Evolutionary conservation across 23 tunicate species (phyloP).

Genomic region (Trididemnum nubilum): DNA sequence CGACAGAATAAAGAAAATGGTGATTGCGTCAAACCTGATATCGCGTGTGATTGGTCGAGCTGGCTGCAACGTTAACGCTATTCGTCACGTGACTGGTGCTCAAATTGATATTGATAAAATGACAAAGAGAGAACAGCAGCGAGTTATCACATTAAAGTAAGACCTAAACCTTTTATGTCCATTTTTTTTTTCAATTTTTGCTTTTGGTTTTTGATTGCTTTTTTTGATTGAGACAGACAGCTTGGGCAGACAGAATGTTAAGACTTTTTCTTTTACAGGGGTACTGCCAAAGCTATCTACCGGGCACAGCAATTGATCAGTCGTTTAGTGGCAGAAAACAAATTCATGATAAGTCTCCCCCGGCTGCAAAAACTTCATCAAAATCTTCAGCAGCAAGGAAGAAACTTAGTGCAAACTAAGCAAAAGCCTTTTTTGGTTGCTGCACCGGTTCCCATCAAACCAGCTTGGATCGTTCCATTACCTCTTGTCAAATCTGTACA

Average conservation of each 20-base stretch:
- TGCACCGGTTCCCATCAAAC: not conserved
- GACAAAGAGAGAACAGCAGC: constrained; percentile 68
- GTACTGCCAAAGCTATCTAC: constrained; percentile 38
- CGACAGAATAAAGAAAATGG: constrained; percentile 61
- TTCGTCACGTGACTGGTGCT: constrained; percentile 91
- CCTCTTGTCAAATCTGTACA: too few relatives aligned
- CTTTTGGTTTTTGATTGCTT: too few relatives aligned
- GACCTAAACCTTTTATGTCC: too few relatives aligned
- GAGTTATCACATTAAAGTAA: constrained; percentile 93
- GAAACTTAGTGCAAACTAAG: not conserved
- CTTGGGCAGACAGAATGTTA: too few relatives aligned
- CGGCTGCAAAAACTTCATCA: not conserved
- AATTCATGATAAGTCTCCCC: not conserved
- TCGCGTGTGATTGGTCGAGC: constrained; percentile 95
- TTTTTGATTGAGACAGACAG: too few relatives aligned
- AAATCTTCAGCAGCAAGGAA: not conserved
- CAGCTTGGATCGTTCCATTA: not conserved
- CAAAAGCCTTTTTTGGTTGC: not conserved
- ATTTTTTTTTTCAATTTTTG: too few relatives aligned
- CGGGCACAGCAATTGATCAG: constrained; percentile 67
- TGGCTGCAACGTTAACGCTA: constrained; percentile 95
- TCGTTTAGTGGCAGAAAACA: constrained; percentile 56
- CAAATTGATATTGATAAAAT: constrained; percentile 95
- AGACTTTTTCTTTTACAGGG: constrained; percentile 35
- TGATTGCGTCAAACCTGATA: constrained; percentile 70